Conservation (phyloP, 2,113 vertebrate genomes). For the Pelodiscus sinensis region DNA sequence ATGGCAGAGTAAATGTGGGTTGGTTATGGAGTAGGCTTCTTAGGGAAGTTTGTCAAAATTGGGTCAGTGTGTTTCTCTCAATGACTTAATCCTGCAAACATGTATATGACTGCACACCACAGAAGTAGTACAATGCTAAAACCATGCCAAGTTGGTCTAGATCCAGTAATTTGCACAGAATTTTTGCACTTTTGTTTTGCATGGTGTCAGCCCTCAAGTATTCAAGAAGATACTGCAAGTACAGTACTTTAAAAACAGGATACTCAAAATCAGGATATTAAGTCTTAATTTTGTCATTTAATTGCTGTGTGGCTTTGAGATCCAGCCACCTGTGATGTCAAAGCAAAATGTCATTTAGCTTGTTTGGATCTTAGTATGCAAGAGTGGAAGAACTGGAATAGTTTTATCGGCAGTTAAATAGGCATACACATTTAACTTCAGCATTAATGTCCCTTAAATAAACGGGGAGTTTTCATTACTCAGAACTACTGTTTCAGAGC, state of each 20-base stretch:
- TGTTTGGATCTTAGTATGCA: neutral
- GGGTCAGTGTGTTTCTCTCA: neutral
- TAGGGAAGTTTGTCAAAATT: conserved; percentile 1
- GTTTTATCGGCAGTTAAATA: neutral
- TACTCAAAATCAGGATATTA: neutral
- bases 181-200: neutral
- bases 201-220: neutral
- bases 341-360: neutral
- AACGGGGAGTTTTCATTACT: neutral
- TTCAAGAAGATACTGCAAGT: too few species aligned
- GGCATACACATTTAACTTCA: neutral
- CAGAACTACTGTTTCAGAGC: neutral
- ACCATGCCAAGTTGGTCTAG: neutral
- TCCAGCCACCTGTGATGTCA: neutral
- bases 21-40: neutral
- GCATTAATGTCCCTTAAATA: neutral
- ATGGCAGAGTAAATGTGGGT: neutral
- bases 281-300: neutral
- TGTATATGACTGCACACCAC: neutral
- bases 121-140: neutral
- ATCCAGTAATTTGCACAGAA: neutral
- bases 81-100: neutral
- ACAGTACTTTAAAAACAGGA: neutral
- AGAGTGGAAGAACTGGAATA: neutral
- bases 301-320: neutral